Conservation (phyloP, 2,797 vertebrate genomes). For the Chloroceryle amazona region DNA sequence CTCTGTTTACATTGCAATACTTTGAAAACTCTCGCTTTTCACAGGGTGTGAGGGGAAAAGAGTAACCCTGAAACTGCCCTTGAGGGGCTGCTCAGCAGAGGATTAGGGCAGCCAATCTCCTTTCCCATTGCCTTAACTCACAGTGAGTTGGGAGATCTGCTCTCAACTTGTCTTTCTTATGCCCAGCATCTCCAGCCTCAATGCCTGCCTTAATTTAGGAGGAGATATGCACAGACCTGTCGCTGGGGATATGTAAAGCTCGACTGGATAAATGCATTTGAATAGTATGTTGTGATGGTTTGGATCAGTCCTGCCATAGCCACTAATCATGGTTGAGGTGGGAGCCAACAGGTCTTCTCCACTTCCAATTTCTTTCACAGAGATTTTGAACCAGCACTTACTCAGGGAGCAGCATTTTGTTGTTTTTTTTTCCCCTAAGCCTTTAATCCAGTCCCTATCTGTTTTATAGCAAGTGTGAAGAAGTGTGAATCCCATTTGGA, state of each 20-base stretch:
- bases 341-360: neutral
- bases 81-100: neutral
- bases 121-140: neutral
- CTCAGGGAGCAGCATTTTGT: neutral
- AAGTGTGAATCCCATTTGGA: constrained; percentile 65
- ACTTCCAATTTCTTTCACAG: neutral
- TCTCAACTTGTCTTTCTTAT: neutral
- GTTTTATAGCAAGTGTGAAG: constrained; percentile 41
- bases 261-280: neutral
- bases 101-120: neutral
- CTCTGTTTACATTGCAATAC: neutral
- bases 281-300: neutral
- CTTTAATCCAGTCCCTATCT: constrained; percentile 41
- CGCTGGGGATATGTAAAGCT: neutral
- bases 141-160: neutral
- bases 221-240: neutral
- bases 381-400: neutral
- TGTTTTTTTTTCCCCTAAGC: neutral
- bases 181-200: neutral
- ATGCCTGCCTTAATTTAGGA: neutral
- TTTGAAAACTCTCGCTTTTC: neutral
- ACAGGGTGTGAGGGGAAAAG: neutral
- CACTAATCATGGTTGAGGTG: neutral
- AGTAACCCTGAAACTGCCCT: neutral
- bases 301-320: neutral